Base-by-base conservation (phyloP, 2,888 invertebrate genomes). In the Ormyrus nitidulus region DNA sequence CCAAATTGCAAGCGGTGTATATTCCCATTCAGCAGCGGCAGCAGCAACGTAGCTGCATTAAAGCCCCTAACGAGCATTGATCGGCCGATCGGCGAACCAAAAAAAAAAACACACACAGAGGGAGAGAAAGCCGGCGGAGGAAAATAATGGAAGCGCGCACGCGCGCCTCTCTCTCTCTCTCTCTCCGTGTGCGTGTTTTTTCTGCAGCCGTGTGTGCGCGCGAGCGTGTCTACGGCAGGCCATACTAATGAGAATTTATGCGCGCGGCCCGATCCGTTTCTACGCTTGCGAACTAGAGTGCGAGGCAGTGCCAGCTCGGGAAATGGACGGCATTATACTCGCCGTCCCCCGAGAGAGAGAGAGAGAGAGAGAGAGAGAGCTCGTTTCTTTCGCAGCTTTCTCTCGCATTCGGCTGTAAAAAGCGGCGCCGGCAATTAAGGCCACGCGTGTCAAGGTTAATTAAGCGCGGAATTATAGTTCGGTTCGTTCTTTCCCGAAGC, bases 181-280 rank as follows among this genome's bases (percentile, higher is more conserved):
- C 19, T 19, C 19, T 19, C 19, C 1, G 19, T 19, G 19, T 19
- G 19, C 19, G 19, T 19, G 19, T 19, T 19, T 19, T 19, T 19
- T 19, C 19, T 19, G 19, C 19, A 19, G 19, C 19, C 19, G 54
- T 11, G 6, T 0, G 46, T 11, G 13, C 5, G 34, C 11, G 1
- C 5, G 56, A 59, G 68, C 6, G 61, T 49, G 56, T 8, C 9
- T 19, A 13, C 19, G 46, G 10, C 66, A 51, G 44, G 11, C 46
- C 10, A 19, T 48, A 61, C 59, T 76, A 80, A 80, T 76, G 79
- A 76, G 54, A 59, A 71, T 76, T 71, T 75, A 76, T 76, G 53
- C 48, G 49, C 69, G 54, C 6, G 6, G 53, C 44, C 54, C 58
- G 78, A 78, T 72, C 10, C 48, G 66, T 59, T 78, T 71, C 46